A percentile compares a stretch with the other conserved stretches of the same genome.
Evolutionary conservation across 2,888 invertebrate species (phyloP).

Genomic region (Trichopria drosophilae): DNA sequence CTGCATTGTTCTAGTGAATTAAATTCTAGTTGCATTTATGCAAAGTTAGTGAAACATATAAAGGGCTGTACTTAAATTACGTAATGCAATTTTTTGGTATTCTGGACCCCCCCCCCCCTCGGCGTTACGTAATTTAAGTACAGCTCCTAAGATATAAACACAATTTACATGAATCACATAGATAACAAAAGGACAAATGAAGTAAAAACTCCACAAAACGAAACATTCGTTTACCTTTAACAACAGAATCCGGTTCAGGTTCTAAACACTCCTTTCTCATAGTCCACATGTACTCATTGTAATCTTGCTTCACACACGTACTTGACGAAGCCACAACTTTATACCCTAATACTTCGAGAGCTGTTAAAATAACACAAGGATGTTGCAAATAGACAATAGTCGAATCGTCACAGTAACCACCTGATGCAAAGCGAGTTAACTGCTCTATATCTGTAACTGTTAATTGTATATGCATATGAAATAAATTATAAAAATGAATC

Average conservation of each 20-base stretch:
- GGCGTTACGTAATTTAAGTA: no score
- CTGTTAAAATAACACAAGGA: slow-evolving; percentile 84
- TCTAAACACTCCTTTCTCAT: slow-evolving; percentile 86
- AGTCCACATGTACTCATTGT: slow-evolving; percentile 92
- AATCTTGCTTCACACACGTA: slow-evolving; percentile 82
- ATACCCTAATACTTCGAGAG: slow-evolving; percentile 85
- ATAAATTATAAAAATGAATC: no score
- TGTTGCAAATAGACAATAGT: slow-evolving; percentile 86
- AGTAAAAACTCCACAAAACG: no score
- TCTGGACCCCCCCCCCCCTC: no score
- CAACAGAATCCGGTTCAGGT: slow-evolving; percentile 69
- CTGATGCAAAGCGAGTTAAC: slow-evolving; percentile 79
- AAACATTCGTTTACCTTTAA: slow-evolving; percentile 44
- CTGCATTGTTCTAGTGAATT: no score
- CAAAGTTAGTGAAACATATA: no score
- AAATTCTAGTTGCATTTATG: no score
- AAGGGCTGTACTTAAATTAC: no score
- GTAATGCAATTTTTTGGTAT: no score
- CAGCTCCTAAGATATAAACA: no score
- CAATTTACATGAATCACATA: slow-evolving; percentile 9
- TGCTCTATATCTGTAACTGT: slow-evolving; percentile 80
- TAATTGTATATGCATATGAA: no score
- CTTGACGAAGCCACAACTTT: slow-evolving; percentile 86
- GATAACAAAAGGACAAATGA: background rate
- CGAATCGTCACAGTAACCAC: slow-evolving; percentile 81